Percentiles rank a stretch among this genome's conserved stretches.
These are phyloP conservation scores for Lucinisca nassula DNA, from an alignment of 2,888 invertebrate genomes.

Conservation along the genomic window DNA sequence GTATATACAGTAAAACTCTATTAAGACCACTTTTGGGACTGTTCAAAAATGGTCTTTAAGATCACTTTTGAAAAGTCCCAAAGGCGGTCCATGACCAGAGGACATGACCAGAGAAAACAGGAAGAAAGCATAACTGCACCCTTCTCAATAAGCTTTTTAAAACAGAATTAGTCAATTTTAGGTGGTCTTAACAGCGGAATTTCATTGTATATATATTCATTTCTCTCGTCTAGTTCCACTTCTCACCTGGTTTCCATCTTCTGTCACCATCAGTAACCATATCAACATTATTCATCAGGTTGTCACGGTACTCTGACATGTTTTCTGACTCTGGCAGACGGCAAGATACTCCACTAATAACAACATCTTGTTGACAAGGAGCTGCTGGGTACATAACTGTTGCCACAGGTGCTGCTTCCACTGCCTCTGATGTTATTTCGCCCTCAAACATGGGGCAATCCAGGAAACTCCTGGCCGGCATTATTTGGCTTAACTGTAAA, in stretches of 20 bases:
- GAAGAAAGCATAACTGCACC: too few relatives aligned
- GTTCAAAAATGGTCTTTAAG: too few relatives aligned
- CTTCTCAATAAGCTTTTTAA: too few relatives aligned
- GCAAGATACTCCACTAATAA: constrained; percentile 89
- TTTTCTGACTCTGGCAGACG: constrained; percentile 96
- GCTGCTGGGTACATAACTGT: not conserved
- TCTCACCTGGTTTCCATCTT: constrained; percentile 94
- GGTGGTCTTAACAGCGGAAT: too few relatives aligned
- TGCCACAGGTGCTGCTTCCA: not conserved
- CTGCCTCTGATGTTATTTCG: constrained; percentile 38
- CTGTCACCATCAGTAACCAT: constrained; percentile 97
- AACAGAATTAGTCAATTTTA: too few relatives aligned
- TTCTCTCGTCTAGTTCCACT: not conserved
- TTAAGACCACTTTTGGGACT: too few relatives aligned
- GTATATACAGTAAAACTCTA: too few relatives aligned
- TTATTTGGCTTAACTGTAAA: constrained; percentile 9
- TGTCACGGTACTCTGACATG: constrained; percentile 97
- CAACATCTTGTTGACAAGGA: constrained; percentile 78
- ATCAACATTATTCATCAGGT: constrained; percentile 96
- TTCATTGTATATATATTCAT: too few relatives aligned
- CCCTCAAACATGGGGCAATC: constrained; percentile 62
- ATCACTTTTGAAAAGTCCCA: too few relatives aligned
- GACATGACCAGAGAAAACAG: too few relatives aligned
- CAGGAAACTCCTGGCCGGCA: constrained; percentile 66
- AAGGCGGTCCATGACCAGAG: too few relatives aligned